These are phyloP conservation scores for Hyles vespertilio DNA, from an alignment of 1,140 invertebrate species.

Conservation along the genomic window DNA sequence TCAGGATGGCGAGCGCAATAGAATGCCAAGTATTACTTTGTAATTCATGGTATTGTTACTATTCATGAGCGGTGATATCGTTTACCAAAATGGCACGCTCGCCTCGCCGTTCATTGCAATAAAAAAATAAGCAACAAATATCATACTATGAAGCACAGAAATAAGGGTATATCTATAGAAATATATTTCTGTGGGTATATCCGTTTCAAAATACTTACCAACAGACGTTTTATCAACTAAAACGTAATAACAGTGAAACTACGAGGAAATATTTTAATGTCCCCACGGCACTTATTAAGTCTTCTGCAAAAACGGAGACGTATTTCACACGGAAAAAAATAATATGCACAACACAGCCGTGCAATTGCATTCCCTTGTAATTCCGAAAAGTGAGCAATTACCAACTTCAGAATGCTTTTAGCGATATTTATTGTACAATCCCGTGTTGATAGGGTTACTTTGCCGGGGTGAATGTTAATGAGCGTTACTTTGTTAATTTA, in stretches of 20 bases:
- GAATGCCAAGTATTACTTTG: no score
- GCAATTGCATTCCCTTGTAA: conserved; percentile 47
- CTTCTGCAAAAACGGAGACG: conserved; percentile 9
- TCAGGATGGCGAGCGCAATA: no score
- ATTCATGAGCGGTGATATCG: no score
- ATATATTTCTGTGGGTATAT: no score
- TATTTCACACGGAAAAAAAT: conserved; percentile 17
- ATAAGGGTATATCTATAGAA: no score
- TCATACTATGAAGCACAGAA: no score
- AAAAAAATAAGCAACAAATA: no score
- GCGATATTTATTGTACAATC: conserved; percentile 55
- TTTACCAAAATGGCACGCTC: no score
- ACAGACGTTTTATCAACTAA: no score
- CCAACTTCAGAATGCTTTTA: conserved; percentile 35
- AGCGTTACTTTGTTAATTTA: conserved; percentile 49
- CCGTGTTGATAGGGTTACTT: conserved; percentile 36
- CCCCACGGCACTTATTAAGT: conserved; percentile 21
- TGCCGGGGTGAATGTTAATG: conserved; percentile 40
- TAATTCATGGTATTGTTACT: no score
- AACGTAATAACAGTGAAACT: conserved; percentile 2
- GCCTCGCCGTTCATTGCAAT: no score
- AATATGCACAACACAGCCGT: conserved; percentile 28
- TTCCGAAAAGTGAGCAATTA: conserved; percentile 43
- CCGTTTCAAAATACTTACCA: no score
- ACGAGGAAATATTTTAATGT: conserved; percentile 18